These are phyloP conservation scores for Brachyistius frenatus DNA, from an alignment of 2,113 vertebrate species.

Conservation along the genomic window DNA sequence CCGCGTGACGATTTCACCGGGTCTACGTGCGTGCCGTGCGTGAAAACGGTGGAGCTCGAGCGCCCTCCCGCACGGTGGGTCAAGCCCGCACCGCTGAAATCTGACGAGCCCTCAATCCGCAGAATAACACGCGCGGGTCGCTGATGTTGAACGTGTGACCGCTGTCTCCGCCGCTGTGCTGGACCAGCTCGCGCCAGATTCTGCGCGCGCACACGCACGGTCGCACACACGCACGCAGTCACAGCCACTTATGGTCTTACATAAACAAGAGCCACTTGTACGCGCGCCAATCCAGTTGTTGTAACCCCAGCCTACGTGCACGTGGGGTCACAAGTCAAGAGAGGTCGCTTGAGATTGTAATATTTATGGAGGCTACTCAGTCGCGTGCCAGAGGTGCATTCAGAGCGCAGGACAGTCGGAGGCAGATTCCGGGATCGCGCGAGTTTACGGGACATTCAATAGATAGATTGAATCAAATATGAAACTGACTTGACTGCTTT, in stretches of 20 bases:
- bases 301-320: constrained; percentile 63
- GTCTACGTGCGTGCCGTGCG: constrained; percentile 64
- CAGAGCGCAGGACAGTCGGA: constrained; percentile 14
- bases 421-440: constrained; percentile 21
- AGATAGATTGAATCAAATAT: not conserved
- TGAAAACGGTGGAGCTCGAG: constrained; percentile 62
- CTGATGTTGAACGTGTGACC: constrained; percentile 59
- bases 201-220: constrained; percentile 3
- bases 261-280: constrained; percentile 75
- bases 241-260: constrained; percentile 62
- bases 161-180: constrained; percentile 42
- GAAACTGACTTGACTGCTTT: no score
- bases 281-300: constrained; percentile 69
- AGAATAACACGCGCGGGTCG: constrained; percentile 28
- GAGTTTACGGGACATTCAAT: constrained; percentile 7
- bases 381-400: constrained; percentile 42
- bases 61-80: constrained; percentile 67
- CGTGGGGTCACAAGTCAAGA: constrained; percentile 21
- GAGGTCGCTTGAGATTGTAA: constrained; percentile 52
- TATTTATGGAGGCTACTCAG: not conserved
- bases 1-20: constrained; percentile 72
- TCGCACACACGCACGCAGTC: not conserved
- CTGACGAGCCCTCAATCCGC: constrained; percentile 60
- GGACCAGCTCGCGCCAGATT: constrained; percentile 55
- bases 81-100: constrained; percentile 52